These are phyloP conservation scores for Agapetus fuscipes DNA, from an alignment of 2,888 invertebrate species.

Conservation along the genomic window DNA sequence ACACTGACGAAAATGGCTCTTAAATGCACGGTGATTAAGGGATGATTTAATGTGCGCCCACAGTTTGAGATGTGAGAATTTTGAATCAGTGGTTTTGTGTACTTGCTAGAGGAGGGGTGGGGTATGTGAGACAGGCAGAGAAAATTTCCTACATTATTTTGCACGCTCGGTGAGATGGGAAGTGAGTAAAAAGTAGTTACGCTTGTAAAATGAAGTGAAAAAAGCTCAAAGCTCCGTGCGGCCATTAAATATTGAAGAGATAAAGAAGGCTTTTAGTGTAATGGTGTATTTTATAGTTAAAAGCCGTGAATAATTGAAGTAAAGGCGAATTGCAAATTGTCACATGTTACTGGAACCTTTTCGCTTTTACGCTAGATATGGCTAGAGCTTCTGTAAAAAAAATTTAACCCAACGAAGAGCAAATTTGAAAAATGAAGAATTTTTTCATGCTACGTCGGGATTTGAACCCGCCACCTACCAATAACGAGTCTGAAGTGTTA, in stretches of 20 bases:
- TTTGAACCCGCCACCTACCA: no score
- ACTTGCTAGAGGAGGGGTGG: no score
- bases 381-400: no score
- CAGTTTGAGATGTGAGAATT: conserved; percentile 10
- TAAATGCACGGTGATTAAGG: conserved; percentile 10
- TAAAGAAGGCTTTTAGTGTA: neutral
- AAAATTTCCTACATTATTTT: conserved; percentile 14
- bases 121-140: neutral
- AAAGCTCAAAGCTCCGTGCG: conserved; percentile 5
- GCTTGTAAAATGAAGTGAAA: conserved; percentile 21
- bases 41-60: conserved; percentile 7
- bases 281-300: neutral
- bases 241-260: neutral
- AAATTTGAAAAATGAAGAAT: no score
- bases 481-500: no score
- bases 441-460: no score
- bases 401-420: no score
- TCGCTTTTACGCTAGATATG: no score
- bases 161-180: conserved; percentile 13
- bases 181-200: conserved; percentile 21
- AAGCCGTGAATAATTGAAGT: neutral
- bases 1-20: conserved; percentile 19
- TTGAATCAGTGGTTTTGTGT: conserved; percentile 18
- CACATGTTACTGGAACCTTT: no score
- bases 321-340: no score